Evolutionary conservation across 2,888 invertebrate genomes (phyloP), one percentile per base, ranked within the genome.

Genomic region (Osedax frankpressi): DNA sequence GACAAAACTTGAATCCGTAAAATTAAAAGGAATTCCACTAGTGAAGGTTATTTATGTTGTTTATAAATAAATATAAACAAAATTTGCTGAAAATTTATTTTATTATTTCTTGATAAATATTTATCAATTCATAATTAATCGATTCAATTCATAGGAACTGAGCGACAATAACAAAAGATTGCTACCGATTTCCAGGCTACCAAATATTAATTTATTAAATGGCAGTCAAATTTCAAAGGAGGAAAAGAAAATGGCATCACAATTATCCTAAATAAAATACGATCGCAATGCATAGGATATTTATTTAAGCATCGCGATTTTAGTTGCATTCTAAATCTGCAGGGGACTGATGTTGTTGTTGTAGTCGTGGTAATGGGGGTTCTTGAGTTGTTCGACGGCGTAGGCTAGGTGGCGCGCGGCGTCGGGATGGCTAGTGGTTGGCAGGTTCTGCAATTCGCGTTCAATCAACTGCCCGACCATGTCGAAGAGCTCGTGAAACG

Each of bases 391-490:
- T 69, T 89, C 89, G 2, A 92, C 91, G 0, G 93, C 93, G 84
- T 94, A 93, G 24, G 92, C 91, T 75, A 95, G 87, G 82, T 95
- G 94, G 74, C 94, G 84, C 0, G 92, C 90, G 81, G 92, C 93
- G 82, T 94, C 94, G 0, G 92, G 90, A 82, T 92, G 91, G 19
- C 92, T 85, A 75, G 88, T 88, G 14, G 89, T 88, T 0, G 92
- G 91, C 73, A 94, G 85, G 73, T 91, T 86, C 0, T 90, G 88
- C 79, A 92, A 91, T 84, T 96, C 96, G 73, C 94, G 89, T 80
- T 96, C 94, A 77, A 96, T 87, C 76, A 95, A 90, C 73, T 88
- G 88, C 0, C 93, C 92, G 80, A 96, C 87, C 0, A 92, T 91
- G 76, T 91, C 91, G 26, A 96, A 86, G 30, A 95, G 86, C 79